A percentile compares a stretch with the other conserved stretches of the same genome.
phyloP scores from a whole-genome alignment of 2,113 vertebrate genomes.

The Ursus arctos region DNA sequence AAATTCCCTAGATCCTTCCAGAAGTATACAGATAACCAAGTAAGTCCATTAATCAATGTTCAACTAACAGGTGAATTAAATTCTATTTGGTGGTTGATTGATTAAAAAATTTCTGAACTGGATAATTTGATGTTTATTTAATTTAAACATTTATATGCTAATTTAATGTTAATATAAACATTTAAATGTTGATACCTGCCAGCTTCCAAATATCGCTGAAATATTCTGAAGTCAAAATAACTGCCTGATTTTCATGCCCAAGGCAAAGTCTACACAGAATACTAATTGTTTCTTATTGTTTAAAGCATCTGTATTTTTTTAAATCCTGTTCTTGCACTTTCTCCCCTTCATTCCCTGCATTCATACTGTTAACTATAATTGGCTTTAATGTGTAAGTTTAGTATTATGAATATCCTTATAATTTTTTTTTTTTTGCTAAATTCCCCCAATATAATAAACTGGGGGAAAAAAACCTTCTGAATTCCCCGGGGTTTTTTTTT shows the following conservation, averaged over 20 bases:
- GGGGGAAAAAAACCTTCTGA: background rate
- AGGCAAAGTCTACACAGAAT: background rate
- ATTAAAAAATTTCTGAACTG: background rate
- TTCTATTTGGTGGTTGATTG: background rate
- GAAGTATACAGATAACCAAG: background rate
- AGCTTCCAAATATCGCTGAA: background rate
- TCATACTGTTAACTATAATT: background rate
- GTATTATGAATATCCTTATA: background rate
- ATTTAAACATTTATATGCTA: too few relatives aligned
- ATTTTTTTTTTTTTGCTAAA: background rate
- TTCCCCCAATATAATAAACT: background rate
- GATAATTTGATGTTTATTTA: background rate
- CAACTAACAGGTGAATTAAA: background rate
- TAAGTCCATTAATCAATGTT: background rate
- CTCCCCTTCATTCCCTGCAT: background rate
- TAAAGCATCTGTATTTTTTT: background rate
- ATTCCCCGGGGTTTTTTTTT: background rate
- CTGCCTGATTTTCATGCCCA: background rate
- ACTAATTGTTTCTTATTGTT: background rate
- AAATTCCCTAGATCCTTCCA: background rate
- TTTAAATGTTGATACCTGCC: background rate
- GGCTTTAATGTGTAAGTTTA: background rate
- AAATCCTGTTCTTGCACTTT: background rate
- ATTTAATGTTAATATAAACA: too few relatives aligned
- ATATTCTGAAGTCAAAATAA: background rate